Percentiles rank a stretch among this genome's conserved stretches.
Conservation (phyloP, 2,797 vertebrate genomes). For the Schizopygopsis malacanthus region DNA sequence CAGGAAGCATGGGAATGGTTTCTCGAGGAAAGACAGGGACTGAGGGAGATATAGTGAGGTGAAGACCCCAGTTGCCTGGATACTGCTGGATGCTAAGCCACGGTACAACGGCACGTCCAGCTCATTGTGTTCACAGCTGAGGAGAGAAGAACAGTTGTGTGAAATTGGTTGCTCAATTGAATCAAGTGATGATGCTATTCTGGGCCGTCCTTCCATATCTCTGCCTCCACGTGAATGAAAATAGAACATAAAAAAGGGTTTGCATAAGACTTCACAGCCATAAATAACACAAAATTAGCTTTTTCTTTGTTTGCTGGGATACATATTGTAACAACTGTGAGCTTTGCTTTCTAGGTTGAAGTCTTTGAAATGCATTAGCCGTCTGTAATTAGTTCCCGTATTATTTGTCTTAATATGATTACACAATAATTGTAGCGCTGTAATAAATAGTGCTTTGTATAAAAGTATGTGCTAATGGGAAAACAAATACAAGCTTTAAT, state of each 20-base stretch:
- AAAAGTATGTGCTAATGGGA: background rate
- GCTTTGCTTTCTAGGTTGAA: background rate
- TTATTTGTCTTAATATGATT: constrained; percentile 1
- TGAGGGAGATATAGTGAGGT: constrained; percentile 24
- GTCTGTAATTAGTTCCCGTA: constrained; percentile 6
- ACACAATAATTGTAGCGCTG: background rate
- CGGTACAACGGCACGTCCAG: constrained; percentile 59
- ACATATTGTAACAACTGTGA: background rate
- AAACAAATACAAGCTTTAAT: constrained; percentile 8
- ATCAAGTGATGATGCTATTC: constrained; percentile 52
- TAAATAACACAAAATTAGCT: constrained; percentile 38
- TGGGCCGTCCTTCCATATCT: constrained; percentile 33
- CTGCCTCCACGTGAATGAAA: constrained; percentile 41
- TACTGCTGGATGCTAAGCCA: constrained; percentile 66
- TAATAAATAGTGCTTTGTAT: background rate
- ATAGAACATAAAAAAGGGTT: constrained; percentile 43
- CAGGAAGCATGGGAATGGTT: constrained; percentile 34
- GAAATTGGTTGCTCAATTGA: constrained; percentile 59
- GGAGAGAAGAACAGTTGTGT: constrained; percentile 57
- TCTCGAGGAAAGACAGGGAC: constrained; percentile 55
- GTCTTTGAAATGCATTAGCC: constrained; percentile 6
- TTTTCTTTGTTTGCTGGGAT: background rate
- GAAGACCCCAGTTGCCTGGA: constrained; percentile 63
- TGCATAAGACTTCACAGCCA: constrained; percentile 24
- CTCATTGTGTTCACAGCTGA: constrained; percentile 64